Evolutionary conservation across 2,888 invertebrate genomes (phyloP).

Genomic region (Apantesis nais): DNA sequence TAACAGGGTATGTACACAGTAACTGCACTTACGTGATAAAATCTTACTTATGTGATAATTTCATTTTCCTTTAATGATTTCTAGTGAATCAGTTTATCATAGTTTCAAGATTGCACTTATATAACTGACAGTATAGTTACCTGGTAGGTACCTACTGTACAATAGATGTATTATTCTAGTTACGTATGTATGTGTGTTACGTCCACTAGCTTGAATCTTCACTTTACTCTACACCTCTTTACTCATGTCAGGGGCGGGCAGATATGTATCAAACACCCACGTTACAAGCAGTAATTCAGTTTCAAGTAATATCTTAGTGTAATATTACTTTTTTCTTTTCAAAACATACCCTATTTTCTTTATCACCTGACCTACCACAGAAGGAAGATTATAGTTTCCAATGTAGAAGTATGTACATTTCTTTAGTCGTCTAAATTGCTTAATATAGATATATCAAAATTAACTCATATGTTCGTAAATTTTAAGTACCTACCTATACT

Average conservation of each 20-base stretch:
- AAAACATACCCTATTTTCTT: too few species aligned
- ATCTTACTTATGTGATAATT: background rate
- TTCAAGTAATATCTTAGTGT: background rate
- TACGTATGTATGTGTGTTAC: too few species aligned
- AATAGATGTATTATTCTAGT: too few species aligned
- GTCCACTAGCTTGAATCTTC: background rate
- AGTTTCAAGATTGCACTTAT: background rate
- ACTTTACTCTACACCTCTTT: background rate
- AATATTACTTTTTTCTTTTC: background rate
- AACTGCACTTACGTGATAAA: background rate
- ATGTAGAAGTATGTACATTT: background rate
- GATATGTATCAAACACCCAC: background rate
- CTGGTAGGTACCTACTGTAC: too few species aligned
- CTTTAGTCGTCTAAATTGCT: too few species aligned
- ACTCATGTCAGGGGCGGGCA: too few species aligned
- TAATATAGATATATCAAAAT: too few species aligned
- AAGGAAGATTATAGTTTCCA: background rate
- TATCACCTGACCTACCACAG: too few species aligned
- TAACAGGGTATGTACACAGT: conserved; percentile 89
- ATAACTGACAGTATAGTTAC: too few species aligned
- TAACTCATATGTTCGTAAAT: too few species aligned
- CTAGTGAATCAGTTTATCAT: background rate
- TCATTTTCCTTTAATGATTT: background rate
- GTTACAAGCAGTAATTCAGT: background rate
- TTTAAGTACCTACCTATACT: too few species aligned